These are phyloP conservation scores for Centruroides sculpturatus DNA, from an alignment of 1,140 invertebrate species.

Conservation along the genomic window DNA sequence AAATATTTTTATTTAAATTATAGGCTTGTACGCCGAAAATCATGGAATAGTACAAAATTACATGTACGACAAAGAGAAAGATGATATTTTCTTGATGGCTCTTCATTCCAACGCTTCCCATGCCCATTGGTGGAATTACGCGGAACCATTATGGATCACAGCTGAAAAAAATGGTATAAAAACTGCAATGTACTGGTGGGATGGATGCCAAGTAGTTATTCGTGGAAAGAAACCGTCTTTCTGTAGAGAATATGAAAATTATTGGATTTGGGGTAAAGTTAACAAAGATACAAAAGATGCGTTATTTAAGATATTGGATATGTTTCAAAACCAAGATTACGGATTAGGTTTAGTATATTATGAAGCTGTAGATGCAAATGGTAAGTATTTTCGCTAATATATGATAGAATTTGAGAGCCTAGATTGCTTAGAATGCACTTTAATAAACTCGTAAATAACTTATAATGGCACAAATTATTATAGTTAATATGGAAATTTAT, in stretches of 20 bases:
- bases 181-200: conserved; percentile 19
- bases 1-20: too few relatives aligned
- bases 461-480: too few relatives aligned
- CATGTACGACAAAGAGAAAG: conserved; percentile 13
- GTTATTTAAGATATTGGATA: conserved; percentile 11
- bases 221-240: conserved; percentile 4
- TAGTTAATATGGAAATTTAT: too few relatives aligned
- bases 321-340: conserved; percentile 15
- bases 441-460: too few relatives aligned
- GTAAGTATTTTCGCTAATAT: background rate
- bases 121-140: conserved; percentile 18
- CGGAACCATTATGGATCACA: conserved; percentile 18
- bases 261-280: conserved; percentile 18
- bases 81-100: conserved; percentile 16
- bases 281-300: conserved; percentile 15
- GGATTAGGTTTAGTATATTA: conserved; percentile 17
- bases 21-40: conserved; percentile 16
- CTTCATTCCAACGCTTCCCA: conserved; percentile 15
- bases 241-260: conserved; percentile 15
- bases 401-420: too few relatives aligned
- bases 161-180: conserved; percentile 15
- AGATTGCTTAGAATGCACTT: too few relatives aligned
- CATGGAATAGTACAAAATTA: conserved; percentile 18
- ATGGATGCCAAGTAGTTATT: conserved; percentile 18
- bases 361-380: conserved; percentile 18